Percentiles rank a stretch among this genome's conserved stretches.
Evolutionary conservation across 2,113 vertebrate genomes (phyloP).

Genomic region (Hippocampus zosterae): DNA sequence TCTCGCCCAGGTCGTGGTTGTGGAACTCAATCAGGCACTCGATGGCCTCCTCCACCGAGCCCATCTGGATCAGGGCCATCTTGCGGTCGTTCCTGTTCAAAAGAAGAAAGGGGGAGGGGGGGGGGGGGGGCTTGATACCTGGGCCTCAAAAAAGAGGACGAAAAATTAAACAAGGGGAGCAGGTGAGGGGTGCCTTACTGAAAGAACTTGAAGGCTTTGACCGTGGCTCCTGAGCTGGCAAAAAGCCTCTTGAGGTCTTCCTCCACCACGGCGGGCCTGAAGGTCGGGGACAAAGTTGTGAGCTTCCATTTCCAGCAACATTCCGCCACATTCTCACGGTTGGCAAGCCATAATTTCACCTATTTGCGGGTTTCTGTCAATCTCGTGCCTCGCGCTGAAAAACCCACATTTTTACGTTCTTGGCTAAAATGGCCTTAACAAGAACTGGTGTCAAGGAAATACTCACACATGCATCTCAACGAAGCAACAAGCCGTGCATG

Average conservation of each 20-base stretch:
- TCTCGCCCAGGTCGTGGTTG: constrained; percentile 94
- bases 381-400: too few species aligned
- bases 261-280: constrained; percentile 85
- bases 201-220: constrained; percentile 98
- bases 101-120: background rate
- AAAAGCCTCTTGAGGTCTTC: constrained; percentile 89
- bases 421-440: too few species aligned
- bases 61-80: constrained; percentile 98
- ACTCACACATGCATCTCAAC: too few species aligned
- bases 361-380: too few species aligned
- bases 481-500: too few species aligned
- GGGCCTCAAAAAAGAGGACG: background rate
- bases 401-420: too few species aligned
- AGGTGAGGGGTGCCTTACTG: constrained; percentile 76
- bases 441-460: too few species aligned
- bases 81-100: constrained; percentile 91
- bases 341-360: too few species aligned
- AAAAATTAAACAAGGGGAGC: background rate
- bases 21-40: constrained; percentile 92
- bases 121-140: background rate
- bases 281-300: background rate
- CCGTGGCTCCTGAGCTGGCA: constrained; percentile 82
- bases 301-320: background rate
- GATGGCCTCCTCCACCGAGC: constrained; percentile 92
- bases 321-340: too few species aligned